phyloP scores from a whole-genome alignment of 2,888 invertebrate species.

The Hymenopus coronatus region DNA sequence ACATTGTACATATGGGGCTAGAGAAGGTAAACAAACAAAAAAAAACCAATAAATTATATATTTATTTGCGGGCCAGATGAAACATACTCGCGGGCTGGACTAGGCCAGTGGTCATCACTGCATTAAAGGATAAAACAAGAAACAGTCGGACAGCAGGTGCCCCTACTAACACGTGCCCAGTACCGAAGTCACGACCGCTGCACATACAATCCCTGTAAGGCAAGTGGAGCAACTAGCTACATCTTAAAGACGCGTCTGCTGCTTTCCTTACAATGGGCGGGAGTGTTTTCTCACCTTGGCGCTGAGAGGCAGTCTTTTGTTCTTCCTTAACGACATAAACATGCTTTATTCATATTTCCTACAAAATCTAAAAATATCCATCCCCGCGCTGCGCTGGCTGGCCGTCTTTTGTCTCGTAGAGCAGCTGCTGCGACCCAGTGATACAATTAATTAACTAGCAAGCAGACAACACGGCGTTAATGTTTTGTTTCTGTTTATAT shows the following conservation, averaged over 20 bases:
- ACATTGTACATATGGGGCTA: too few species aligned
- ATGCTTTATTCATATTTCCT: conserved; percentile 8
- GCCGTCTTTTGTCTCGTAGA: background rate
- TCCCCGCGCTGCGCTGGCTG: background rate
- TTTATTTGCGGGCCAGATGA: too few species aligned
- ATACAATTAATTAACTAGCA: background rate
- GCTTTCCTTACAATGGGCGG: background rate
- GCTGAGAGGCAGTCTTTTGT: background rate
- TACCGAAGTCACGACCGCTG: background rate
- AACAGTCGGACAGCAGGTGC: background rate
- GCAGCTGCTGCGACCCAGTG: background rate
- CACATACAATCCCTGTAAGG: background rate
- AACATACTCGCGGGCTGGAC: too few species aligned
- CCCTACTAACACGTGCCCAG: background rate
- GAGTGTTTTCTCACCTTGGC: background rate
- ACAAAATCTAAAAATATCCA: conserved; percentile 4
- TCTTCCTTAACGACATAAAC: background rate
- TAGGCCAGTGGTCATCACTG: too few species aligned
- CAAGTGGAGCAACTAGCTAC: background rate
- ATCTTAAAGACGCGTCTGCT: background rate
- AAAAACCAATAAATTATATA: too few species aligned
- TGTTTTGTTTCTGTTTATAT: background rate
- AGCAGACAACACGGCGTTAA: background rate
- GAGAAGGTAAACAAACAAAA: too few species aligned
- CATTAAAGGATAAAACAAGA: too few species aligned